Conservation (phyloP, 2,888 invertebrate genomes). For the Eledone cirrhosa region DNA sequence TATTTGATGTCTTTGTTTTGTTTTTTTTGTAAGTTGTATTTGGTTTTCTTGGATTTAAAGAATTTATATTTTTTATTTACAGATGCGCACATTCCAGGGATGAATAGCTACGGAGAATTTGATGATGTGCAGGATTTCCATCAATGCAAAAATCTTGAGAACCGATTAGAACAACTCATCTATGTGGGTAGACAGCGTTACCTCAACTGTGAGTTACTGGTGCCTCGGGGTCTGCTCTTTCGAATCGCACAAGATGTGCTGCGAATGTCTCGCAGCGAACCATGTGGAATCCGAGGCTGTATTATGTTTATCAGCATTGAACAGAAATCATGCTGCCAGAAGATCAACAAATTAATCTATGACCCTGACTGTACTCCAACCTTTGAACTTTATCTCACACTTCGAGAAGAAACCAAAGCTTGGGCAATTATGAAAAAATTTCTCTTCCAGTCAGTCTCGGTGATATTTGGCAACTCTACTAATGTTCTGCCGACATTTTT, state of each 20-base stretch:
- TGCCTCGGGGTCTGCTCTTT: constrained; percentile 83
- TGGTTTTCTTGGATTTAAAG: no score
- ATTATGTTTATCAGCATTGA: constrained; percentile 86
- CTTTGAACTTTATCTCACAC: constrained; percentile 87
- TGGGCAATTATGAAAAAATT: constrained; percentile 90
- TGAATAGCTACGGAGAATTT: constrained; percentile 40
- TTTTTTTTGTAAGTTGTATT: no score
- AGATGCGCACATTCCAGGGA: constrained; percentile 37
- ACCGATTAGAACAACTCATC: constrained; percentile 80
- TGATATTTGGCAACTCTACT: constrained; percentile 40
- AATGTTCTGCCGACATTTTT: constrained; percentile 71
- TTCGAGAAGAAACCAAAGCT: constrained; percentile 85
- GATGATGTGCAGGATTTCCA: constrained; percentile 40
- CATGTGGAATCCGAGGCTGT: constrained; percentile 86
- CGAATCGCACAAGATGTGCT: constrained; percentile 83
- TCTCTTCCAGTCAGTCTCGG: constrained; percentile 67
- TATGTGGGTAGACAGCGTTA: constrained; percentile 83
- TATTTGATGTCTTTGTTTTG: no score
- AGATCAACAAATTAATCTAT: constrained; percentile 83
- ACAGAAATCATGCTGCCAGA: constrained; percentile 68
- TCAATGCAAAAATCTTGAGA: constrained; percentile 74
- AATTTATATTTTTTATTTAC: constrained; percentile 28
- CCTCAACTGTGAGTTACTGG: constrained; percentile 83
- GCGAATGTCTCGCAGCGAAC: constrained; percentile 85
- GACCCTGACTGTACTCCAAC: constrained; percentile 88